Base-by-base conservation (phyloP, 2,888 invertebrate genomes). In the Teleiodes luculella region DNA sequence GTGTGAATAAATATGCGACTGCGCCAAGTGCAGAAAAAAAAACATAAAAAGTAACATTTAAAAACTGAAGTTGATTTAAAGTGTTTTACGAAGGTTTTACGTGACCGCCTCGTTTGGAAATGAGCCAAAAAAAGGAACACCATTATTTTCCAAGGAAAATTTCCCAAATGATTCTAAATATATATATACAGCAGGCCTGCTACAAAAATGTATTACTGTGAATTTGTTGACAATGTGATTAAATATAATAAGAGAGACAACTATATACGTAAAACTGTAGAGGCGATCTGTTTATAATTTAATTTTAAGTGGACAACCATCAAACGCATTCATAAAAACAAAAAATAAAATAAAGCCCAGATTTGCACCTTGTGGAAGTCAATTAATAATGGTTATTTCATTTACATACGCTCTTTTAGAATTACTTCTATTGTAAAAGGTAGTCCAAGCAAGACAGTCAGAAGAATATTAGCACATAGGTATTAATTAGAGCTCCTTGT, bases 381-480 rank as follows among this genome's bases (percentile, higher is more conserved):
- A 43, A 43, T 28, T 43, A 43, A 11, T 28, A 28, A 28, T 20
- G 24, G 24, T 43, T 28, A 20, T 16, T 11, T 16, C 46, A 6
- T 14, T 1, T 31, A 20, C 31, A 10, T 4, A 31, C 14, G 31
- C 16, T 30, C 16, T 16, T 31, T 30, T 16, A 14, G 31, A 46
- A n/a, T n/a, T n/a, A n/a, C n/a, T n/a, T n/a, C 30, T 31, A 36
- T 33, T 14, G 20, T 2, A 6, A n/a, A 18, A 46, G 47, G 24
- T 35, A 47, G 31, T 33, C 41, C 28, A 28, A 30, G 28, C 0
- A 13, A 33, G 35, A n/a, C 52, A 52, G 55, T 48, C 55, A 35
- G 35, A 43, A 16, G 18, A 48, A 55, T 55, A 52, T 52, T 39
- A 56, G 43, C 8, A 5, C 11, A 36, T 24, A 11, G 24, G 33